Evolutionary conservation across 2,888 invertebrate species (phyloP).

Genomic region (Cheilosia soror): DNA sequence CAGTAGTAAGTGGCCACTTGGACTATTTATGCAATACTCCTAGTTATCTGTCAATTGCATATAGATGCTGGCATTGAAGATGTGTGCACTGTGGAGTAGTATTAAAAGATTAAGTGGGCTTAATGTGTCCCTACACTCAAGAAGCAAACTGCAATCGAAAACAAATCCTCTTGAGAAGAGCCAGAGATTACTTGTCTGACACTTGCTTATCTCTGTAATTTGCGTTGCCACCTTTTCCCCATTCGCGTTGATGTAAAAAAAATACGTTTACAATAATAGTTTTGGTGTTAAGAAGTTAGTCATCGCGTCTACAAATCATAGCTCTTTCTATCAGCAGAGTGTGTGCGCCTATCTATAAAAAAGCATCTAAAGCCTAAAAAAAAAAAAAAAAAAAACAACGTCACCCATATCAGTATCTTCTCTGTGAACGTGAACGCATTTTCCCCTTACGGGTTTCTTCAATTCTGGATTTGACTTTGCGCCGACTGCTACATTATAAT

Average conservation of each 20-base stretch:
- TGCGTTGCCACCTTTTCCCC: background rate
- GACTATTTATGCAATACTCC: constrained; percentile 9
- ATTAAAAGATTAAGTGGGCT: constrained; percentile 34
- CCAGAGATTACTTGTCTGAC: constrained; percentile 8
- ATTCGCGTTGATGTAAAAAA: background rate
- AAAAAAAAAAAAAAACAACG: background rate
- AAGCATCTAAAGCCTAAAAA: constrained; percentile 3
- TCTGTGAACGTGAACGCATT: constrained; percentile 41
- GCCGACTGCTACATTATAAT: constrained; percentile 31
- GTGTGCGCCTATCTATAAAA: constrained; percentile 3
- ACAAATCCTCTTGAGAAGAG: constrained; percentile 6
- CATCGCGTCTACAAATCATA: background rate
- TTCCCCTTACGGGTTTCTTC: constrained; percentile 58
- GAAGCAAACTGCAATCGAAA: constrained; percentile 17
- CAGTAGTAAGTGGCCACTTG: constrained; percentile 53
- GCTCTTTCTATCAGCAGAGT: constrained; percentile 11
- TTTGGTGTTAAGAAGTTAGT: background rate
- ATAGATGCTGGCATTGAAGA: background rate
- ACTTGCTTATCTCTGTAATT: background rate
- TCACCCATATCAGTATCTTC: constrained; percentile 19
- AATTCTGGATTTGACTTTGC: constrained; percentile 64
- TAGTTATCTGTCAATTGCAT: constrained; percentile 20
- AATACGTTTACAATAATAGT: background rate
- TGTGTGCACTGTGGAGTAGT: background rate
- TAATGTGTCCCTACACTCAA: constrained; percentile 7